Evolutionary conservation across 2,888 invertebrate species (phyloP).

Genomic region (Drosophila basisetae): DNA sequence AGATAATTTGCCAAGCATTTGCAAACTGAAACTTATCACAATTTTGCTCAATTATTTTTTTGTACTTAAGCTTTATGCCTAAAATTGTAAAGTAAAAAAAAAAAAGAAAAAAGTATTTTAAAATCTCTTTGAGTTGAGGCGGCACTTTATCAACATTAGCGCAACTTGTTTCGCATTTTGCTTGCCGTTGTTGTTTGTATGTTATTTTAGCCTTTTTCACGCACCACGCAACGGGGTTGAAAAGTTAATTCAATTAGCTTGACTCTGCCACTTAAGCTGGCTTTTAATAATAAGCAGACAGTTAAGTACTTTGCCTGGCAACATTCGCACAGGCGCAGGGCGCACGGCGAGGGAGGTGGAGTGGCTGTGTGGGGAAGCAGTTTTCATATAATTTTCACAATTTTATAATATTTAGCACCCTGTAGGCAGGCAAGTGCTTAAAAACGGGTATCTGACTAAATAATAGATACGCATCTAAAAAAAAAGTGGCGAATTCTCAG

Average conservation of each 20-base stretch:
- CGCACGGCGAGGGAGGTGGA: background rate
- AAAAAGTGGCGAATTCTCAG: background rate
- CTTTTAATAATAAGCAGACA: slow-evolving; percentile 78
- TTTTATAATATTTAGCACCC: slow-evolving; percentile 30
- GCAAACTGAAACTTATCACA: slow-evolving; percentile 2
- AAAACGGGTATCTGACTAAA: background rate
- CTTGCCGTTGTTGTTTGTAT: slow-evolving; percentile 42
- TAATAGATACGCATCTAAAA: background rate
- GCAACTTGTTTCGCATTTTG: slow-evolving; percentile 59
- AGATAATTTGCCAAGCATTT: slow-evolving; percentile 4
- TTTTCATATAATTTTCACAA: slow-evolving; percentile 36
- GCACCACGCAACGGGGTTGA: slow-evolving; percentile 69
- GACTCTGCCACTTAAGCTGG: slow-evolving; percentile 79
- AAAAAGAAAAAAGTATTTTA: slow-evolving; percentile 39
- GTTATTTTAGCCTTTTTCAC: slow-evolving; percentile 69
- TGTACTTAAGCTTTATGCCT: slow-evolving; percentile 27
- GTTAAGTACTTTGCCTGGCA: slow-evolving; percentile 71
- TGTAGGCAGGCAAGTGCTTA: background rate
- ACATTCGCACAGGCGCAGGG: slow-evolving; percentile 23
- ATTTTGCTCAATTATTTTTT: slow-evolving; percentile 1
- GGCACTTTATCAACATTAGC: slow-evolving; percentile 72
- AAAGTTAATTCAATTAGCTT: slow-evolving; percentile 78
- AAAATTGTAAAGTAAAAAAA: slow-evolving; percentile 17
- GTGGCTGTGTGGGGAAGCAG: slow-evolving; percentile 3
- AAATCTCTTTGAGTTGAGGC: slow-evolving; percentile 65